These are phyloP conservation scores for Glandiceps talaboti DNA, from an alignment of 53 echinoderm and acorn worm genomes.

Conservation along the genomic window DNA sequence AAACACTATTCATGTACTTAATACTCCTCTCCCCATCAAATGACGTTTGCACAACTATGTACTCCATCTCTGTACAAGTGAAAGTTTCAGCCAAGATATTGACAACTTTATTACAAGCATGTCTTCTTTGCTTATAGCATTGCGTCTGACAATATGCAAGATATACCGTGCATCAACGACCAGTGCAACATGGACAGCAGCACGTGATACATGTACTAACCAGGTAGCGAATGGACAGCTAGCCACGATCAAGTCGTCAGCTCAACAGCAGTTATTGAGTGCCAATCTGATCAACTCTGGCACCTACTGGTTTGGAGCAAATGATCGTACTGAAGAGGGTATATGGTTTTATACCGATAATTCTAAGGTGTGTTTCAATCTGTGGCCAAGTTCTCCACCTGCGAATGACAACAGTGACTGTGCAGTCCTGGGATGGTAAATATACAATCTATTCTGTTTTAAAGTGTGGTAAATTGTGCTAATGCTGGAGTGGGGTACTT, in stretches of 20 bases:
- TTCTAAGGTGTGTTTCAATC: background rate
- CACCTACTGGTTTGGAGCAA: background rate
- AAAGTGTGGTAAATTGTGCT: too few species aligned
- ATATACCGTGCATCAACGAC: background rate
- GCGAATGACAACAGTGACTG: background rate
- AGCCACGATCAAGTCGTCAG: background rate
- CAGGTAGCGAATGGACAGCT: background rate
- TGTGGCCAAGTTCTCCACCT: background rate
- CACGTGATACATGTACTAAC: background rate
- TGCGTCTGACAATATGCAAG: too few species aligned
- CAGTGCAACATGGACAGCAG: background rate
- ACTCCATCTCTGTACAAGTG: too few species aligned
- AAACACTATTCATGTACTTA: too few species aligned
- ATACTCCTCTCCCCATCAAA: too few species aligned
- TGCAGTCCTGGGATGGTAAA: background rate
- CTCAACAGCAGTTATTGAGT: background rate
- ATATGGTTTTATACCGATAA: background rate
- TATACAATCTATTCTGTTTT: too few species aligned
- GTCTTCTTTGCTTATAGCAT: too few species aligned
- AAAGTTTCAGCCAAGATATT: too few species aligned
- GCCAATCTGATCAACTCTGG: background rate
- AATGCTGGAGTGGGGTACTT: too few species aligned
- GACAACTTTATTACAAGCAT: too few species aligned
- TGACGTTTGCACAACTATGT: too few species aligned
- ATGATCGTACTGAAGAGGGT: background rate